A percentile compares a stretch with the other conserved stretches of the same genome.
phyloP scores from a whole-genome alignment of 2,113 vertebrate species.

The Polypterus bichir region DNA sequence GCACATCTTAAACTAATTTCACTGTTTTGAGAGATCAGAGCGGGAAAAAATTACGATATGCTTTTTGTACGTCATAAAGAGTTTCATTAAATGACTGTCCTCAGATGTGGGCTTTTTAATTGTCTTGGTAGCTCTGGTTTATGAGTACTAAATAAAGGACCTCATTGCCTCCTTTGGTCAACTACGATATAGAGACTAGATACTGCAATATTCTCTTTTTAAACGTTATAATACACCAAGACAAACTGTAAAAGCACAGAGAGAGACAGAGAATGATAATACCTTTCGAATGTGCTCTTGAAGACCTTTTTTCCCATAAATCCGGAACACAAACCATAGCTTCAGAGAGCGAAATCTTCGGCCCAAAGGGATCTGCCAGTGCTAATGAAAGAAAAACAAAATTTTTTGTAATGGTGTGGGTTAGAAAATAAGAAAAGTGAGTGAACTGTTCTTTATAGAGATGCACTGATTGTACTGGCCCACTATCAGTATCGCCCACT shows the following conservation, averaged over 20 bases:
- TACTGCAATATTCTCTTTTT: too few relatives aligned
- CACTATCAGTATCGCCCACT: background rate
- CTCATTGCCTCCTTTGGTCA: too few relatives aligned
- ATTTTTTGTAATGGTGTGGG: background rate
- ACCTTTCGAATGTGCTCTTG: constrained; percentile 84
- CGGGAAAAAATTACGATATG: too few relatives aligned
- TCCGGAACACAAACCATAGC: constrained; percentile 89
- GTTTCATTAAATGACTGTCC: too few relatives aligned
- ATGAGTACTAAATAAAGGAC: too few relatives aligned
- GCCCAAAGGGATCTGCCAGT: constrained; percentile 91
- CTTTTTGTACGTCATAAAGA: too few relatives aligned
- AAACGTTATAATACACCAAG: too few relatives aligned
- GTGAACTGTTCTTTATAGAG: accelerated
- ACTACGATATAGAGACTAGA: too few relatives aligned
- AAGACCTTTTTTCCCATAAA: constrained; percentile 73
- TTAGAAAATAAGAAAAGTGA: background rate
- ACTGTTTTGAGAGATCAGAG: too few relatives aligned
- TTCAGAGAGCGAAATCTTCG: constrained; percentile 89
- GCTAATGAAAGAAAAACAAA: constrained; percentile 41
- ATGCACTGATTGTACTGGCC: background rate
- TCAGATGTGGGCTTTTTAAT: too few relatives aligned
- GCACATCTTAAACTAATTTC: too few relatives aligned
- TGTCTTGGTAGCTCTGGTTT: too few relatives aligned
- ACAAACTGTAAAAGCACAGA: background rate
- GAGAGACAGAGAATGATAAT: constrained; percentile 25